Percentiles rank a stretch among this genome's conserved stretches.
These are phyloP conservation scores for Poeciliopsis presidionis DNA, from an alignment of 2,797 vertebrate species.

Conservation along the genomic window DNA sequence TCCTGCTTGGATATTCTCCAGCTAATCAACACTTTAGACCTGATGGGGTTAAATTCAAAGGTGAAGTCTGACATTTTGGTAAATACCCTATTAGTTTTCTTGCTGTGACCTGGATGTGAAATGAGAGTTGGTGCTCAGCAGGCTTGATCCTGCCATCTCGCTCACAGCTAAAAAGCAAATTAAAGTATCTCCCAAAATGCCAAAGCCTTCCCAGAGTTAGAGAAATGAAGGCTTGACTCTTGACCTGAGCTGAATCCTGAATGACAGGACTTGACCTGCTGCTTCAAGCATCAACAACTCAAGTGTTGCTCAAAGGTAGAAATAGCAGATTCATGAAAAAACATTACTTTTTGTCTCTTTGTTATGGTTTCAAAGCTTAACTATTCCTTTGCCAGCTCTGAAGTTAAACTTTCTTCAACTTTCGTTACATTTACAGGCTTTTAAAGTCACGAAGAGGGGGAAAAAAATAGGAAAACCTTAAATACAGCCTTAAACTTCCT, in stretches of 20 bases:
- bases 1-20: not conserved
- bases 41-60: slow-evolving; percentile 9
- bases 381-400: not conserved
- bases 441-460: not conserved
- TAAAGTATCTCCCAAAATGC: slow-evolving; percentile 4
- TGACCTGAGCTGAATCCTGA: not conserved
- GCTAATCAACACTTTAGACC: not conserved
- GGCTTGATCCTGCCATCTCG: slow-evolving; percentile 16
- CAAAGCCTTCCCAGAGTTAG: not conserved
- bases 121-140: not conserved
- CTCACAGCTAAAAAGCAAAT: not conserved
- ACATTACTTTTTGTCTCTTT: not conserved
- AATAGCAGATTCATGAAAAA: not conserved
- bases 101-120: slow-evolving; percentile 12
- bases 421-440: not conserved
- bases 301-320: not conserved
- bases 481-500: not conserved
- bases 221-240: slow-evolving; percentile 5
- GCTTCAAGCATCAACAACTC: slow-evolving; percentile 12
- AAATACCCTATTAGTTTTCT: slow-evolving; percentile 10
- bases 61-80: slow-evolving; percentile 3
- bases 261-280: not conserved
- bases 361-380: not conserved
- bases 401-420: not conserved
- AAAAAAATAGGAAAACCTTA: not conserved